These are phyloP conservation scores for Cantharis flavilabris DNA, from an alignment of 2,888 invertebrate genomes.

Conservation along the genomic window DNA sequence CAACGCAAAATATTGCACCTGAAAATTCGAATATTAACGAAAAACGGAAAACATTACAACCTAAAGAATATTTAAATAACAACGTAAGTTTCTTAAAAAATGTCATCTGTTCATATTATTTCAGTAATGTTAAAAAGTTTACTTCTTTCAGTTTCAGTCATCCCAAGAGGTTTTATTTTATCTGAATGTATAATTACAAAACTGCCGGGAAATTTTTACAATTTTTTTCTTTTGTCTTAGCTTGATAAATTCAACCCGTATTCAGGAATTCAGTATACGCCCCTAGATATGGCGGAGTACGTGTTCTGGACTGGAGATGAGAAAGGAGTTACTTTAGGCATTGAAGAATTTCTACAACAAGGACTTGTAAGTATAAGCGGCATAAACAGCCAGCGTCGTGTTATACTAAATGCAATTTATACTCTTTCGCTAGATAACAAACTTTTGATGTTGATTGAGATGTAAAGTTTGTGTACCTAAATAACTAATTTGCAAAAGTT, in stretches of 20 bases:
- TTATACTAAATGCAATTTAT: background rate
- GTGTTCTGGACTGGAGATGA: constrained; percentile 84
- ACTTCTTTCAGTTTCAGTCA: background rate
- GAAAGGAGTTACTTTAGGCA: constrained; percentile 74
- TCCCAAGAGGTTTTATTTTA: background rate
- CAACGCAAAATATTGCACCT: constrained; percentile 53
- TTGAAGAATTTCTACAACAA: constrained; percentile 77
- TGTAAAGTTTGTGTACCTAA: background rate
- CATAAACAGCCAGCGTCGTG: background rate
- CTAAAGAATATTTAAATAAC: constrained; percentile 57
- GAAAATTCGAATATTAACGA: constrained; percentile 30
- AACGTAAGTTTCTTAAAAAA: constrained; percentile 53
- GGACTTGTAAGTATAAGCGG: constrained; percentile 64
- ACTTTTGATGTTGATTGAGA: background rate
- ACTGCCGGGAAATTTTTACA: constrained; percentile 7
- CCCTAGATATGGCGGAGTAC: constrained; percentile 81
- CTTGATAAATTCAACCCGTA: constrained; percentile 59
- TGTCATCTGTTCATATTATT: background rate
- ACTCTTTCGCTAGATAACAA: background rate
- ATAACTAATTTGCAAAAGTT: background rate
- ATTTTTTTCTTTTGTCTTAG: constrained; percentile 50
- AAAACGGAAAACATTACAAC: constrained; percentile 55
- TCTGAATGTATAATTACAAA: background rate
- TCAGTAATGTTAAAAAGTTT: background rate
- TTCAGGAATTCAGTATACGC: constrained; percentile 70